These are phyloP conservation scores for Nemoura dubitans DNA, from an alignment of 2,888 invertebrate species.

Conservation along the genomic window DNA sequence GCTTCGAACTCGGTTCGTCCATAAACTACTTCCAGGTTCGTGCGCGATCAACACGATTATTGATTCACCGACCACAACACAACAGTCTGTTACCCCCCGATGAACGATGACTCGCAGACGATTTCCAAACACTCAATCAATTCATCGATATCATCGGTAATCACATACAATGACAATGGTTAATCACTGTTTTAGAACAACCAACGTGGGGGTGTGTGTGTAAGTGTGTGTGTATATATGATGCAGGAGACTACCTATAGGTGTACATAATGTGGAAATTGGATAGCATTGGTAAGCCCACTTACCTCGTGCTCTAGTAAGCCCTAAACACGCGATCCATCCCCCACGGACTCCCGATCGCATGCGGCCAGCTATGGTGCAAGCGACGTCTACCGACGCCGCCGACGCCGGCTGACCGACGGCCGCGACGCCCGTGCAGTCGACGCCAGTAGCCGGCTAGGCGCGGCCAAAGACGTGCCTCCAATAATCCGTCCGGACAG, in stretches of 20 bases:
- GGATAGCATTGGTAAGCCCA: neutral
- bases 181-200: neutral
- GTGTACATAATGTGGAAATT: neutral
- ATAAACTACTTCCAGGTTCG: neutral
- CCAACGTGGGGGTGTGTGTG: no score
- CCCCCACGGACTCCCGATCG: neutral
- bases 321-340: neutral
- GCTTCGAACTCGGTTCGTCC: neutral
- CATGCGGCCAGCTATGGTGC: neutral
- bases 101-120: neutral
- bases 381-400: neutral
- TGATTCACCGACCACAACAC: neutral
- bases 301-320: slow-evolving; percentile 7
- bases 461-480: neutral
- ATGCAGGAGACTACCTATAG: neutral
- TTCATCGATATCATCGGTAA: neutral
- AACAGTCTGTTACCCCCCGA: neutral
- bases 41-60: neutral
- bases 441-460: neutral
- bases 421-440: neutral
- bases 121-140: neutral
- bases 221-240: neutral
- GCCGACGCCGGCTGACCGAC: neutral
- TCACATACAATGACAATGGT: neutral
- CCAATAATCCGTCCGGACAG: neutral